phyloP scores from a whole-genome alignment of 2,888 invertebrate species.

The Pinctada fucata region DNA sequence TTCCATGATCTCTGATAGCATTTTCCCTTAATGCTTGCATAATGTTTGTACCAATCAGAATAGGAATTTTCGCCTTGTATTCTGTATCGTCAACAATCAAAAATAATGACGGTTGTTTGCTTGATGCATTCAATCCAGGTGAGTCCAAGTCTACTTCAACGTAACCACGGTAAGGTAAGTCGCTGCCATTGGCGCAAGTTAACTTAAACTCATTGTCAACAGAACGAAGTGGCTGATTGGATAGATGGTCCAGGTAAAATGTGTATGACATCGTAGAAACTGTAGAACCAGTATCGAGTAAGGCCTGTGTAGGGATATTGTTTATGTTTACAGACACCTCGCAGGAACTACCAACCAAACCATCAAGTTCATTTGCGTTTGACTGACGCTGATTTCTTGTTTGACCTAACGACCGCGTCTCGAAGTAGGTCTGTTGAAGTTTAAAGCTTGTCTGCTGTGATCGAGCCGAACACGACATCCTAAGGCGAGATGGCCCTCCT shows the following conservation, averaged over 20 bases:
- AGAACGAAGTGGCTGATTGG: neutral
- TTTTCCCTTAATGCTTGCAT: constrained; percentile 26
- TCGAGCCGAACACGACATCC: too few relatives aligned
- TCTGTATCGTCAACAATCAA: neutral
- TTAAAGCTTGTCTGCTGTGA: neutral
- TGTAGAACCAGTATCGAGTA: neutral
- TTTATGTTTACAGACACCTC: neutral
- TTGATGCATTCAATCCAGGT: neutral
- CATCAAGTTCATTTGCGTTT: neutral
- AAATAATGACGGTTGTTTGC: neutral
- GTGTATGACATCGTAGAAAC: neutral
- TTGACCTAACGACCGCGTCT: constrained; percentile 2
- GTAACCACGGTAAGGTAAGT: too few relatives aligned
- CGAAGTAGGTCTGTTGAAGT: neutral
- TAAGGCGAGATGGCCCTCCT: too few relatives aligned
- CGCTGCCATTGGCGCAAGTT: neutral
- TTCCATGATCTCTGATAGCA: constrained; percentile 30
- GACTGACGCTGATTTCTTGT: neutral
- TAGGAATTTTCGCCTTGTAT: constrained; percentile 8
- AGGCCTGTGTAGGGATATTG: neutral
- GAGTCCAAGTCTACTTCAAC: neutral
- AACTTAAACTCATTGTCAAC: neutral
- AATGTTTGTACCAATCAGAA: constrained; percentile 43
- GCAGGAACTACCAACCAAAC: neutral
- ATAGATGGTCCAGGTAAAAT: neutral